Percentiles rank a stretch among this genome's conserved stretches.
Conservation (phyloP, 2,888 invertebrate species). For the Antheraea yamamai region DNA sequence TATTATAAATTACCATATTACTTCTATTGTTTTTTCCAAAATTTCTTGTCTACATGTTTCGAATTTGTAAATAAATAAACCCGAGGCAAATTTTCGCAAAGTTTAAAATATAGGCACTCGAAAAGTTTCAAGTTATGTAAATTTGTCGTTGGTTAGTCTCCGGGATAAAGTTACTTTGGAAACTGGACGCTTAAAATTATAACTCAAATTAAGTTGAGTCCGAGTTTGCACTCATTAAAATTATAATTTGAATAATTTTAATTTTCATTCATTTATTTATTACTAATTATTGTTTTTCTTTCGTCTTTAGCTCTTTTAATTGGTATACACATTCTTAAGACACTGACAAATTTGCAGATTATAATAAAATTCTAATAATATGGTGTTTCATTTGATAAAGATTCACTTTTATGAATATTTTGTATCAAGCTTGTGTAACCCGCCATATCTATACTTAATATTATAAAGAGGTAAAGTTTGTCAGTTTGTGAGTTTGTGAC, state of each 20-base stretch:
- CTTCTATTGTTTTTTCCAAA: neutral
- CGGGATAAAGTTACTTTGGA: neutral
- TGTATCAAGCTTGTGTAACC: no score
- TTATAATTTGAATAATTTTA: neutral
- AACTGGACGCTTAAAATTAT: conserved; percentile 6
- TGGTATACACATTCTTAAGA: no score
- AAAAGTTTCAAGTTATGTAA: conserved; percentile 13
- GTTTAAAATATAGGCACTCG: neutral
- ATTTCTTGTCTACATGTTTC: neutral
- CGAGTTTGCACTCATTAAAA: neutral
- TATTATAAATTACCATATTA: neutral
- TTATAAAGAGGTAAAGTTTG: no score
- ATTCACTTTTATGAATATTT: no score
- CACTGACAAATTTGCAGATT: no score
- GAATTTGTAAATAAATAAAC: neutral
- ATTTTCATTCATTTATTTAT: no score
- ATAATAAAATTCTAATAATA: no score
- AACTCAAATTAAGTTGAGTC: neutral
- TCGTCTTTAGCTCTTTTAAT: neutral
- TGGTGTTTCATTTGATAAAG: no score
- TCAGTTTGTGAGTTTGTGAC: no score
- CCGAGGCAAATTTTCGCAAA: neutral
- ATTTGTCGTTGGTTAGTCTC: conserved; percentile 5
- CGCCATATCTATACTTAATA: no score
- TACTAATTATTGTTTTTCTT: neutral